These are phyloP conservation scores for Trogon surrucura DNA, from an alignment of 2,113 vertebrate genomes.

Conservation along the genomic window DNA sequence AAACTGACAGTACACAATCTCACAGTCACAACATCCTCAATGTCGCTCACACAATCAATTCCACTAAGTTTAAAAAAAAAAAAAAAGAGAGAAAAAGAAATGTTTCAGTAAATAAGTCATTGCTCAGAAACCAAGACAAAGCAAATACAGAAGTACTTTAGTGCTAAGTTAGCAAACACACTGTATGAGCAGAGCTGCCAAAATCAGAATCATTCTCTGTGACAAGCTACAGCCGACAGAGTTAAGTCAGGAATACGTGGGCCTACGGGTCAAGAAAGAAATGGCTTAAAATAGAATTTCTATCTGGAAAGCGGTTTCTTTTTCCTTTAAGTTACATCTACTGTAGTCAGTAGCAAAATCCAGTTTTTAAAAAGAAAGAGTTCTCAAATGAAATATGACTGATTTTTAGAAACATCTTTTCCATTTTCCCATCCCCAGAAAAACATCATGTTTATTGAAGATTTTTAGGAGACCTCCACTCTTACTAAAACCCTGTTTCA, in stretches of 20 bases:
- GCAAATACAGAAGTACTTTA: constrained; percentile 57
- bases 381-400: not conserved
- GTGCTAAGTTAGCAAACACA: constrained; percentile 46
- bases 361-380: constrained; percentile 59
- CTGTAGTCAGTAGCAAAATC: constrained; percentile 51
- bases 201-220: constrained; percentile 21
- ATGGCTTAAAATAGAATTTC: constrained; percentile 70
- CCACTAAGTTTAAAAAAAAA: not conserved
- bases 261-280: constrained; percentile 66
- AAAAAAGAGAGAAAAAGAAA: not conserved
- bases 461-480: not conserved
- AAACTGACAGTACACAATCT: not conserved
- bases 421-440: not conserved
- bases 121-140: constrained; percentile 48
- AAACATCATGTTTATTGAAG: not conserved
- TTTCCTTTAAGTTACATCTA: constrained; percentile 61
- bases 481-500: not conserved
- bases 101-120: constrained; percentile 53
- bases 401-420: not conserved
- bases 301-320: constrained; percentile 63
- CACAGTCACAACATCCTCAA: constrained; percentile 1
- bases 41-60: constrained; percentile 44
- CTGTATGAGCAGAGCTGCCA: constrained; percentile 38
- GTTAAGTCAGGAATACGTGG: constrained; percentile 4
- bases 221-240: constrained; percentile 39